Percentiles rank a stretch among this genome's conserved stretches.
Evolutionary conservation across 2,888 invertebrate species (phyloP).

Genomic region (Rhagonycha fulva): DNA sequence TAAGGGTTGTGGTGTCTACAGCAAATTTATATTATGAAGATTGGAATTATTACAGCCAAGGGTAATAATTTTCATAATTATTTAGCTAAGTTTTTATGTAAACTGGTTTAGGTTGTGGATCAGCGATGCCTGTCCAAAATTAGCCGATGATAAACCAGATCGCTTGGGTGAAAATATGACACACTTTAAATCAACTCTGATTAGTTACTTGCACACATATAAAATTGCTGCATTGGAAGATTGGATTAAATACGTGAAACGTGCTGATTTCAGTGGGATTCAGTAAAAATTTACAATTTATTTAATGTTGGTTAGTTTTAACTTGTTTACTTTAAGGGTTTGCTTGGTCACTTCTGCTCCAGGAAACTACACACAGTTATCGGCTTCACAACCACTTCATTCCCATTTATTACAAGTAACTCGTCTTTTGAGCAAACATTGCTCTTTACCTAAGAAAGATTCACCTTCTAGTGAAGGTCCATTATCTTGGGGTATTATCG

Average conservation of each 20-base stretch:
- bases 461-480: constrained; percentile 50
- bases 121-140: constrained; percentile 75
- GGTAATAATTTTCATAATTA: constrained; percentile 56
- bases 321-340: constrained; percentile 63
- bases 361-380: constrained; percentile 65
- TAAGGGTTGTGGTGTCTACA: constrained; percentile 87
- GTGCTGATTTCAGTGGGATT: constrained; percentile 80
- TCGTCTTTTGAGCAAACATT: constrained; percentile 68
- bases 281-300: constrained; percentile 60
- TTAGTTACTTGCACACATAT: constrained; percentile 79
- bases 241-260: constrained; percentile 75
- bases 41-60: constrained; percentile 94
- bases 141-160: constrained; percentile 60
- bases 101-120: constrained; percentile 76
- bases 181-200: constrained; percentile 76
- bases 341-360: constrained; percentile 86
- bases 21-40: constrained; percentile 91
- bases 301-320: neutral
- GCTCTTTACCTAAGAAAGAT: constrained; percentile 54
- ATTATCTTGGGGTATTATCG: constrained; percentile 62
- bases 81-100: neutral
- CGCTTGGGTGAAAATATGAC: constrained; percentile 80
- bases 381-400: constrained; percentile 17
- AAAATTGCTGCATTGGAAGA: constrained; percentile 66
- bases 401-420: constrained; percentile 63